Percentiles rank a stretch among this genome's conserved stretches.
Conservation (phyloP, 2,888 invertebrate species). For the Aporophyla lueneburgensis region DNA sequence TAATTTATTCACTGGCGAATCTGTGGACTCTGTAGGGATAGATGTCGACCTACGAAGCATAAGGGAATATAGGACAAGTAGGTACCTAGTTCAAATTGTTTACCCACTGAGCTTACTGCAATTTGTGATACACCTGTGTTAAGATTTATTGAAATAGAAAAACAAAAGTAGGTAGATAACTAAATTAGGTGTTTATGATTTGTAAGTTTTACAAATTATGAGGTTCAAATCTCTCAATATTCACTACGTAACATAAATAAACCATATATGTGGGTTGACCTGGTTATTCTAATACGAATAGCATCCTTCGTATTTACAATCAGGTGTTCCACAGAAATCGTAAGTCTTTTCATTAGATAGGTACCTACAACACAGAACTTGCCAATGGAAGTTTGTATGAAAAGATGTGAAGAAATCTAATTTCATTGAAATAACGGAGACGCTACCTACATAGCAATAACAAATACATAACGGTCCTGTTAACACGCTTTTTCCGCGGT, state of each 20-base stretch:
- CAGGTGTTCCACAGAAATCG: not conserved
- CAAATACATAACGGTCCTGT: slow-evolving; percentile 35
- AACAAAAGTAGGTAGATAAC: not conserved
- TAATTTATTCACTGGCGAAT: slow-evolving; percentile 15
- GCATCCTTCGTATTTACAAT: not conserved
- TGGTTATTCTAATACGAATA: not conserved
- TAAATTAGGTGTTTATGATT: no score
- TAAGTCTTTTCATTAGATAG: not conserved
- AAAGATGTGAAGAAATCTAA: not conserved
- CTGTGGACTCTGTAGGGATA: slow-evolving; percentile 1
- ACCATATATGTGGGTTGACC: slow-evolving; percentile 24
- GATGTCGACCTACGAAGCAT: not conserved
- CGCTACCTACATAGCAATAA: slow-evolving; percentile 41
- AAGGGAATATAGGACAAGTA: not conserved
- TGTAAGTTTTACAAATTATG: not conserved
- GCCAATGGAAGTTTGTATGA: not conserved
- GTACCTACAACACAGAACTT: slow-evolving; percentile 2
- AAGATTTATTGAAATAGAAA: not conserved
- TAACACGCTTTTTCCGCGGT: slow-evolving; percentile 14
- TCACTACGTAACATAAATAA: not conserved
- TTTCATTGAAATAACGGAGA: slow-evolving; percentile 25
- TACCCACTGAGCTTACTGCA: no score
- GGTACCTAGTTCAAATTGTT: slow-evolving; percentile 5
- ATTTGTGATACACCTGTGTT: not conserved
- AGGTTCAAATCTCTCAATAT: not conserved